phyloP scores from a whole-genome alignment of 1,140 invertebrate genomes.

The Drosophila kanapiae region DNA sequence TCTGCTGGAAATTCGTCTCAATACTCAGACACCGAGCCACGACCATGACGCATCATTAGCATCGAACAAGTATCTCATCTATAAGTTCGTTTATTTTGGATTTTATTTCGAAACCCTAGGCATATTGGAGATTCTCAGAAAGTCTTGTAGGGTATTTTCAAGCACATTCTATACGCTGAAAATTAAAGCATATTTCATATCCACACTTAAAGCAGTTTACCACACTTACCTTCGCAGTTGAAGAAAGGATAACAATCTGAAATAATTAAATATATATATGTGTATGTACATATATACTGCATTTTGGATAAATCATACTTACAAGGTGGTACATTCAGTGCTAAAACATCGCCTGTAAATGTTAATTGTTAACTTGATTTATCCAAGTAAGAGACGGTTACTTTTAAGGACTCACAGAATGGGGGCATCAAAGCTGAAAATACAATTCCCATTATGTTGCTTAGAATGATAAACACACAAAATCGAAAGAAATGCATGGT shows the following conservation, averaged over 20 bases:
- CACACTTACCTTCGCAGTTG: background rate
- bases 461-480: background rate
- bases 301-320: background rate
- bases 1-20: slow-evolving; percentile 57
- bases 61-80: slow-evolving; percentile 24
- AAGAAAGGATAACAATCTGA: background rate
- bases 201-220: accelerated
- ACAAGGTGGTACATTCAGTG: background rate
- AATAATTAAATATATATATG: background rate
- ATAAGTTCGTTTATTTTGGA: background rate
- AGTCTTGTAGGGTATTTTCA: background rate
- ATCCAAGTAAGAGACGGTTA: background rate
- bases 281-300: background rate
- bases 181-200: no score
- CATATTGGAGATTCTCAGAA: background rate
- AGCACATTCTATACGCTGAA: background rate
- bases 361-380: background rate
- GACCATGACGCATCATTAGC: slow-evolving; percentile 68
- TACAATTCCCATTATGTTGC: background rate
- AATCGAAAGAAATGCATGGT: no score
- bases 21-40: slow-evolving; percentile 24
- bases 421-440: background rate
- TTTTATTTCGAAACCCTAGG: slow-evolving; percentile 5
- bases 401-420: background rate
- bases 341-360: background rate